Conservation (phyloP, 2,888 invertebrate species). For the Apodemia hepburni region DNA sequence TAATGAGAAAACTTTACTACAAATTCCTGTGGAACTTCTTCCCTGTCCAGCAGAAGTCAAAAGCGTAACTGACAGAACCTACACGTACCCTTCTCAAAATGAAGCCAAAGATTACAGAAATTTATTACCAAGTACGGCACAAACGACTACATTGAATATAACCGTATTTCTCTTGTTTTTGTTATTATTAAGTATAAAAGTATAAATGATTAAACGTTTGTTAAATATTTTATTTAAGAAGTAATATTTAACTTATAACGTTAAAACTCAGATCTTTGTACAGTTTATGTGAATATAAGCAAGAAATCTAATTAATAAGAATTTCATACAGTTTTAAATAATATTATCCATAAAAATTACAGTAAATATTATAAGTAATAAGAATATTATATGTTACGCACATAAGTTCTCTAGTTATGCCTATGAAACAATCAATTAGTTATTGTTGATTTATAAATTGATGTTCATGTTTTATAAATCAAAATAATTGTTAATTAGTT, state of each 20-base stretch:
- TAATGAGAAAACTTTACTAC: conserved; percentile 71
- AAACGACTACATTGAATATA: conserved; percentile 28
- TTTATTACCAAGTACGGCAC: conserved; percentile 52
- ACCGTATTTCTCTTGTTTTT: conserved; percentile 19
- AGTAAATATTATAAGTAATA: neutral
- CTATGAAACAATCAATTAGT: neutral
- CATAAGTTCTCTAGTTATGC: neutral
- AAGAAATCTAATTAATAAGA: neutral
- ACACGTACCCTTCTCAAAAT: conserved; percentile 79
- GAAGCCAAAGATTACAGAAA: conserved; percentile 76
- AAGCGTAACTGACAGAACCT: conserved; percentile 80
- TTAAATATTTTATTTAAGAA: neutral
- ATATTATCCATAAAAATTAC: neutral
- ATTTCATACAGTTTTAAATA: neutral
- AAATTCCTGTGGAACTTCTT: conserved; percentile 77
- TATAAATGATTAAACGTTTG: neutral
- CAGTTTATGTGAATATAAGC: neutral
- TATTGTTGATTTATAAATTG: no score
- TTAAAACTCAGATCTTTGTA: neutral
- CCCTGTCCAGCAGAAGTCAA: conserved; percentile 82
- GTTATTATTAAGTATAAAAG: conserved; percentile 5
- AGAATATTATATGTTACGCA: neutral
- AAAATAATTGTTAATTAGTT: no score
- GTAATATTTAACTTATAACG: neutral
- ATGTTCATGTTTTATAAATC: no score